Conservation (phyloP, 2,888 invertebrate genomes). For the Lamellibrachia satsuma region DNA sequence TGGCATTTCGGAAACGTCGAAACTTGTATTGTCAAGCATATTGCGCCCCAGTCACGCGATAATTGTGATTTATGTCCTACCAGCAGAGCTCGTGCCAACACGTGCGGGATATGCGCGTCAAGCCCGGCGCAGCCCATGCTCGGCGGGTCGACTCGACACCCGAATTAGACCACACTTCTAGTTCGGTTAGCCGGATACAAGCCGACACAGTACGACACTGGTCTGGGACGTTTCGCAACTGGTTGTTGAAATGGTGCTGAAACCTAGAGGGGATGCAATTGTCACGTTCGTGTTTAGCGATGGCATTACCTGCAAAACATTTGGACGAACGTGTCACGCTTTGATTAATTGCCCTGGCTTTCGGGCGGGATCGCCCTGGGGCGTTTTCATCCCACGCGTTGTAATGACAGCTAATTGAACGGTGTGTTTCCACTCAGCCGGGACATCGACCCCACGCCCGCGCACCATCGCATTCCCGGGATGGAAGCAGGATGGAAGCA, state of each 20-base stretch:
- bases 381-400: constrained; percentile 13
- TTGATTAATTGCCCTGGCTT: background rate
- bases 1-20: background rate
- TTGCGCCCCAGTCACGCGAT: background rate
- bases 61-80: constrained; percentile 1
- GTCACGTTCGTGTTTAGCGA: background rate
- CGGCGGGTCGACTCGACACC: background rate
- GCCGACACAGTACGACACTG: background rate
- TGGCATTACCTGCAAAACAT: background rate
- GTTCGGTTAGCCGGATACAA: background rate
- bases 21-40: background rate
- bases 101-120: background rate
- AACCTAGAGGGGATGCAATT: background rate
- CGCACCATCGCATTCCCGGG: background rate
- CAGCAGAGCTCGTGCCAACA: background rate
- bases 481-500: background rate
- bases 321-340: background rate
- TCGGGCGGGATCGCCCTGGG: background rate
- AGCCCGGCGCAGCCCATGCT: background rate
- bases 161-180: background rate
- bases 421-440: background rate
- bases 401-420: background rate
- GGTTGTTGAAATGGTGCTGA: background rate
- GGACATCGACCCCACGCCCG: background rate
- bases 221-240: background rate